Percentiles rank a stretch among this genome's conserved stretches.
These are phyloP conservation scores for Tetraneura akinire DNA, from an alignment of 1,140 invertebrate species.

Conservation along the genomic window DNA sequence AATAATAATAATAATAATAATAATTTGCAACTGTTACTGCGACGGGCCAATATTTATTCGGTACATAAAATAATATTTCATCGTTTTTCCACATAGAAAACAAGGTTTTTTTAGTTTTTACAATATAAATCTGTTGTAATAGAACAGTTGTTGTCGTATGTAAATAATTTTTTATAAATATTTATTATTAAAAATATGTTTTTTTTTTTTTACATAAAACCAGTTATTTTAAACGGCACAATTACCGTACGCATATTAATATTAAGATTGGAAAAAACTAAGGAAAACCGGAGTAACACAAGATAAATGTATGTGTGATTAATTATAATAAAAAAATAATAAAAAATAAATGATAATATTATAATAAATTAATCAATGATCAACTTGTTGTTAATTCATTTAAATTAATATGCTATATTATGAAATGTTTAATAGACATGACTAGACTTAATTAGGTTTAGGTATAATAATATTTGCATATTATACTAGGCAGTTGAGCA, in stretches of 20 bases:
- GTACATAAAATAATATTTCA: background rate
- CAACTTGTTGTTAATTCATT: too few species aligned
- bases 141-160: too few species aligned
- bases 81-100: background rate
- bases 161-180: background rate
- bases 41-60: background rate
- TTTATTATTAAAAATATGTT: background rate
- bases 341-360: too few species aligned
- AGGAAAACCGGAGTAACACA: background rate
- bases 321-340: too few species aligned
- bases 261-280: too few species aligned
- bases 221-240: background rate
- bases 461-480: too few species aligned
- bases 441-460: too few species aligned
- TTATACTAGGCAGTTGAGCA: too few species aligned
- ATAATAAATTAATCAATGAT: too few species aligned
- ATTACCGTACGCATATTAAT: background rate
- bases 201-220: background rate
- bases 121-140: too few species aligned
- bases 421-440: too few species aligned
- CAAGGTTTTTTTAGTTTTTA: background rate
- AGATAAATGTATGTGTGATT: background rate
- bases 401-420: too few species aligned
- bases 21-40: conserved; percentile 24
- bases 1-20: conserved; percentile 4